Evolutionary conservation across 1,140 invertebrate species (phyloP).

Genomic region (Cephus cinctus): DNA sequence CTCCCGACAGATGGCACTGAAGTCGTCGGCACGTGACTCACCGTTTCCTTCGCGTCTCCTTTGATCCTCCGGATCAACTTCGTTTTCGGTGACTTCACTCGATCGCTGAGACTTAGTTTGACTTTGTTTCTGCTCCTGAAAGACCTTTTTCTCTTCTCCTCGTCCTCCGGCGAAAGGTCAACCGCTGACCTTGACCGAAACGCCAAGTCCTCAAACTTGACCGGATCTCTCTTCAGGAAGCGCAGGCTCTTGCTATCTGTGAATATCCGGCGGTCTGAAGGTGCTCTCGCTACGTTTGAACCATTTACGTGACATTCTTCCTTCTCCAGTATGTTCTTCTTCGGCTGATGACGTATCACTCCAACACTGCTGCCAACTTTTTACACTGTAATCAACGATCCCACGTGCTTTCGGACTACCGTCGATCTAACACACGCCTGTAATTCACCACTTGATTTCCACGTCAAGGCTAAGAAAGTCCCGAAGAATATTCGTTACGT

Average conservation of each 20-base stretch:
- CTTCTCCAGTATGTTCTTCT: slow-evolving; percentile 35
- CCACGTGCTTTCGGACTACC: neutral
- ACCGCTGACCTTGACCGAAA: too few relatives aligned
- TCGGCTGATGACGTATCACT: neutral
- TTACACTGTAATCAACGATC: neutral
- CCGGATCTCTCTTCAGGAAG: too few relatives aligned
- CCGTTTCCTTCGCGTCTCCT: slow-evolving; percentile 4
- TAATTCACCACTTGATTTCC: neutral
- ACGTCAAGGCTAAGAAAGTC: neutral
- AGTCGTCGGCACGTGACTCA: neutral
- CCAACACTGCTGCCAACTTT: neutral
- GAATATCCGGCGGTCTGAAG: slow-evolving; percentile 42
- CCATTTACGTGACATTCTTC: slow-evolving; percentile 41
- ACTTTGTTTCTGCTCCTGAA: too few relatives aligned
- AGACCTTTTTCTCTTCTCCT: too few relatives aligned
- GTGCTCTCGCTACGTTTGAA: slow-evolving; percentile 26
- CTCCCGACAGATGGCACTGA: neutral
- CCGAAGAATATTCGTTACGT: neutral
- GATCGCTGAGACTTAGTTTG: slow-evolving; percentile 10
- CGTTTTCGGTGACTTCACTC: neutral
- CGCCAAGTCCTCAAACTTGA: too few relatives aligned
- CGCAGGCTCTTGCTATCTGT: slow-evolving; percentile 38
- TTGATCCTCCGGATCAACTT: slow-evolving; percentile 1
- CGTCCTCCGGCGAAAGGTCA: neutral
- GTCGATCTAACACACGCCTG: neutral